Conservation (phyloP, 2,113 vertebrate genomes). For the Erinaceus europaeus region DNA sequence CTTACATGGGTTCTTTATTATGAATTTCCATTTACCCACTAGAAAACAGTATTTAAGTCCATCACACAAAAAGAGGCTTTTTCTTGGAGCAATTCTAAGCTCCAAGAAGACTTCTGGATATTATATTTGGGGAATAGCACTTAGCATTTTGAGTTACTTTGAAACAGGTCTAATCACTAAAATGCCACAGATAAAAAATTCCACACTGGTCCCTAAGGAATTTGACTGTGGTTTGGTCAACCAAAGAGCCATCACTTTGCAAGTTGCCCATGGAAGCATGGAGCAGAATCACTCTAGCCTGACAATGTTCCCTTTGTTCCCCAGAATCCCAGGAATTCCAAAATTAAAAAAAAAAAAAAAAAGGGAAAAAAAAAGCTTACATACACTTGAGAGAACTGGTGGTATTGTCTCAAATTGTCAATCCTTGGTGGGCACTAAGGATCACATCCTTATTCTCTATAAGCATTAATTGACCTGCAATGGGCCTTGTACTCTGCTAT, state of each 20-base stretch:
- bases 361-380: background rate
- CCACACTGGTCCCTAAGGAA: background rate
- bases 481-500: too few relatives aligned
- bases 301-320: background rate
- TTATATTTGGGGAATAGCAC: background rate
- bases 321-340: background rate
- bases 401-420: background rate
- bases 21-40: background rate
- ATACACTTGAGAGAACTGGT: background rate
- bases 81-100: background rate
- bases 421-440: background rate
- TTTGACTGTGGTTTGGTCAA: slow-evolving; percentile 1
- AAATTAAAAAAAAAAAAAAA: background rate
- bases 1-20: background rate
- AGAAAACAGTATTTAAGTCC: background rate
- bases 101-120: background rate
- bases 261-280: background rate
- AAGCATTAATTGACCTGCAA: too few relatives aligned
- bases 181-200: background rate
- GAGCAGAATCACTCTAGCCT: background rate
- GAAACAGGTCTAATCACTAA: background rate
- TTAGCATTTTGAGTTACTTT: background rate
- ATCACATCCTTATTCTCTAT: background rate
- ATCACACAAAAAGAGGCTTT: background rate
- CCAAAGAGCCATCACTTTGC: background rate